Percentiles rank a stretch among this genome's conserved stretches.
Evolutionary conservation across 2,888 invertebrate species (phyloP).

Genomic region (Yponomeuta cagnagella): DNA sequence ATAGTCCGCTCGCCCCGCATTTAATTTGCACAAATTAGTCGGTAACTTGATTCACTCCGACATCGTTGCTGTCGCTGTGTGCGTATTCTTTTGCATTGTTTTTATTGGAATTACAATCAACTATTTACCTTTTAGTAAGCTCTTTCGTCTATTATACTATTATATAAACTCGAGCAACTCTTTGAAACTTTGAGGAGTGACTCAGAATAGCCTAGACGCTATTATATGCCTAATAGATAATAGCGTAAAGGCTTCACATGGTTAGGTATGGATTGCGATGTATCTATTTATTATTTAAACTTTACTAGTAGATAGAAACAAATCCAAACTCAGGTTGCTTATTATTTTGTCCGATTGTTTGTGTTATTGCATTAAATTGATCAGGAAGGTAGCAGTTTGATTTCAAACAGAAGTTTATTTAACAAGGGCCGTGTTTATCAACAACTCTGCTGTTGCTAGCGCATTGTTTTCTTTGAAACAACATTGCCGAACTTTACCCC

Average conservation of each 20-base stretch:
- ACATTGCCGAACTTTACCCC: constrained; percentile 20
- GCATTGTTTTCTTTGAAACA: constrained; percentile 57
- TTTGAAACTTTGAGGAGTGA: too few relatives aligned
- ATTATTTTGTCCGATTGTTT: constrained; percentile 3
- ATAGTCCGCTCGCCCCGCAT: background rate
- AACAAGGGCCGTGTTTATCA: constrained; percentile 59
- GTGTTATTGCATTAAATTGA: background rate
- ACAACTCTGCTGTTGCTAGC: constrained; percentile 44
- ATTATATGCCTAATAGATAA: too few relatives aligned
- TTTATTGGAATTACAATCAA: too few relatives aligned
- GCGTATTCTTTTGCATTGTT: background rate
- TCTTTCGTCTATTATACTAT: too few relatives aligned
- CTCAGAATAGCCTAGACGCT: too few relatives aligned
- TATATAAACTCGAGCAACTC: too few relatives aligned
- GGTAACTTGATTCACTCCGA: background rate
- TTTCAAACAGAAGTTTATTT: constrained; percentile 15
- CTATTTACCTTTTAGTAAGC: too few relatives aligned
- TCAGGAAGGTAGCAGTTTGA: background rate
- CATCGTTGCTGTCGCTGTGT: background rate
- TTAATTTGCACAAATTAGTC: constrained; percentile 5
- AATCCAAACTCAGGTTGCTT: background rate
- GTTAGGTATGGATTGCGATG: too few relatives aligned
- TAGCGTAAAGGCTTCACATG: too few relatives aligned
- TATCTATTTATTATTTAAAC: constrained; percentile 2
- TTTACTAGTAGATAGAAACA: background rate